These are phyloP conservation scores for Pteronotus mesoamericanus DNA, from an alignment of 2,797 vertebrate genomes.

Conservation along the genomic window DNA sequence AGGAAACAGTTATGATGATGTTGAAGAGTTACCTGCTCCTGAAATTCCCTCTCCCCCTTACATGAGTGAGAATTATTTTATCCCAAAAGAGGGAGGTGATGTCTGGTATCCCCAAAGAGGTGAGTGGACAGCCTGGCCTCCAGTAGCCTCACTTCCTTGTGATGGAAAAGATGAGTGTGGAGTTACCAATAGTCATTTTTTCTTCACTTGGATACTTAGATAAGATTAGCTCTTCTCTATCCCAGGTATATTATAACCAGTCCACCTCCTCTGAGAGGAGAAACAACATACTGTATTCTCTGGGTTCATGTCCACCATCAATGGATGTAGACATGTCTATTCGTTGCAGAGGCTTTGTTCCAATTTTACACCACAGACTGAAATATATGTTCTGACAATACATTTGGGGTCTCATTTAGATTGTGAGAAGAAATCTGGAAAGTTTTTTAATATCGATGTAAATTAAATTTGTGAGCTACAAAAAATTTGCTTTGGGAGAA, in stretches of 20 bases:
- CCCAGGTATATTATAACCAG: background rate
- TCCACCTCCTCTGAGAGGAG: background rate
- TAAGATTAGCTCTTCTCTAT: background rate
- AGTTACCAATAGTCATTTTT: background rate
- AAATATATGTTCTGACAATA: background rate
- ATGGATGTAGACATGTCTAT: background rate
- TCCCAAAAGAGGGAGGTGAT: background rate
- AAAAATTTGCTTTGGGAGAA: background rate
- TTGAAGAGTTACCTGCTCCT: background rate
- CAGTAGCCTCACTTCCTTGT: background rate
- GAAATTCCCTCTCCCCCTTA: background rate
- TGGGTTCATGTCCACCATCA: background rate
- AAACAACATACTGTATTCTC: background rate
- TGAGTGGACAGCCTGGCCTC: background rate
- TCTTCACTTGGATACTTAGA: background rate
- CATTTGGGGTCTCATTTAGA: background rate
- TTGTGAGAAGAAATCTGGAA: background rate
- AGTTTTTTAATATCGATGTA: background rate
- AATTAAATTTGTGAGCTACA: background rate
- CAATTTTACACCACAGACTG: background rate
- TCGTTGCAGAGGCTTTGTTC: background rate
- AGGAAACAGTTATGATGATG: slow-evolving; percentile 10
- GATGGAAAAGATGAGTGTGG: background rate
- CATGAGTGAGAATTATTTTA: background rate
- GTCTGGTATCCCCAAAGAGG: background rate